Evolutionary conservation across 2,888 invertebrate species (phyloP), one percentile per base, ranked within the genome.

Genomic region (Noctua janthe): DNA sequence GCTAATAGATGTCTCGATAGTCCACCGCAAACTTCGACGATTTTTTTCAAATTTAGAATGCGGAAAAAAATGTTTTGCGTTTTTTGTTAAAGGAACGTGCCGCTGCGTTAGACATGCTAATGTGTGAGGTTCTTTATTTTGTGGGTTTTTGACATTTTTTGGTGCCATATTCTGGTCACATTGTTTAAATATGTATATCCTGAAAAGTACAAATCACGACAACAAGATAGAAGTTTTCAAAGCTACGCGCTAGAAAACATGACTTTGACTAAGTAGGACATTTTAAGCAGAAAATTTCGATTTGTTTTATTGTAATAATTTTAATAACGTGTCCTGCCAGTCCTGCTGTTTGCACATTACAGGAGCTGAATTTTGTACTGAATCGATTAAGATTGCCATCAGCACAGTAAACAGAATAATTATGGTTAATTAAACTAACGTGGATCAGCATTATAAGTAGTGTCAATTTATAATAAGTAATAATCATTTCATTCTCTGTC

Each of bases 1-100:
- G 96, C 96, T 97, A 97, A 97, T 96, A 96, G 95, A 94, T 95
- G 95, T 95, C 95, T 94, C 93, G 94, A 91, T 91, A 91, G 91
- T 85, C 85, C 85, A 88, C 89, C 90, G 91, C 89, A 88, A 88
- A 87, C 86, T 87, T 86, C 84, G 85, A 86, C 72, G 82, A 79
- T 74, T 87, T 91, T 92, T 89, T 93, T 93, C 88, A 51, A 91
- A 92, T 90, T 90, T 91, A 43, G 84, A 93, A 91, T 81, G 80
- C 84, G 70, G 80, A 89, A 91, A 90, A 89, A 90, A 88, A 51
- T 39, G 72, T 64, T 76, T 39, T 51, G 77, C 77, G 80, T 90
- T 87, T 83, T 87, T 85, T 84, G 54, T 86, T 74, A 83, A 77
- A 89, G 87, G 82, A 87, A 87, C 81, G 80, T 80, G 85, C 91